Evolutionary conservation across 2,797 vertebrate genomes (phyloP), one percentile per base, ranked within the genome.

Genomic region (Toxotes lorentzi): DNA sequence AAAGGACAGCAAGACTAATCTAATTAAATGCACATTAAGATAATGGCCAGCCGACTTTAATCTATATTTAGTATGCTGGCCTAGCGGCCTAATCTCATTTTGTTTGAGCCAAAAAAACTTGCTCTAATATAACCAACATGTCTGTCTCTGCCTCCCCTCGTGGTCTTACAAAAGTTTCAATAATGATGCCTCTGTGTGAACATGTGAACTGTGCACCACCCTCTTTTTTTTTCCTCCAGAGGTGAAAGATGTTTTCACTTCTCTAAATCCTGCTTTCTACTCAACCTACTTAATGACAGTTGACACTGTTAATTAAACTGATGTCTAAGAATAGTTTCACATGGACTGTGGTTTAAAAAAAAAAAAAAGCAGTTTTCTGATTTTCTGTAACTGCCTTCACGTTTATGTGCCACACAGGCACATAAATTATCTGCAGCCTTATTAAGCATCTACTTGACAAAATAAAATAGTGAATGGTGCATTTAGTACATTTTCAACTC

Each of bases 11-110:
- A 34, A 71, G 43, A 27, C 70, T 92, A 91, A 93, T 92, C 91
- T 86, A 23, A 90, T 92, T 89, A 89, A 83, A 84, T 54, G 35
- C 84, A 86, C 78, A 63, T 90, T 85, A 79, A 90, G 56, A 81
- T 78, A 38, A 82, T 23, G 51, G 4, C 14, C 81, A 34, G 53
- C 19, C 50, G 69, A 81, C 84, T 86, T 83, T 76, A 73, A 76
- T 87, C 85, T 92, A 90, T 90, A 88, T 91, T 92, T 92, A 89
- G 91, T 79, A 34, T 60, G 63, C 63, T 79, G 73, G 58, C 38
- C 66, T 43, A 51, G 27, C 75, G 32, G 73, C 75, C 14, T 90
- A 87, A 89, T 79, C 82, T 30, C 64, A 53, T 90, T 83, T 87
- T 63, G 61, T 84, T 79, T 70, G 54, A 57, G 56, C 63, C 24